These are phyloP conservation scores for Philypnodon macrostomus DNA, from an alignment of 2,797 vertebrate species.

Conservation along the genomic window DNA sequence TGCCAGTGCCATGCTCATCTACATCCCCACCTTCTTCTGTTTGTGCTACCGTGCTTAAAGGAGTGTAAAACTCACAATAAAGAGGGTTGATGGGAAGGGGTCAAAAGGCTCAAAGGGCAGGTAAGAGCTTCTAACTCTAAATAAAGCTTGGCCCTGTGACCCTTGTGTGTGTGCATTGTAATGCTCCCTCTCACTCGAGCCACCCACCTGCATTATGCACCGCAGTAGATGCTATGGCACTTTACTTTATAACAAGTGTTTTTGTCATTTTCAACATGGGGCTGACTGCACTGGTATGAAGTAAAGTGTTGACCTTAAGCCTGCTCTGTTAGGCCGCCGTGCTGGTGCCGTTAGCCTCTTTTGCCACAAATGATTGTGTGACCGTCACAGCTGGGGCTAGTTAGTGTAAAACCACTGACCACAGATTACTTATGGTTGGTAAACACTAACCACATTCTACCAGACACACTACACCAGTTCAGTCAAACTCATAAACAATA, in stretches of 20 bases:
- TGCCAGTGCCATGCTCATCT: constrained; percentile 40
- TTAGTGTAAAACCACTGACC: constrained; percentile 42
- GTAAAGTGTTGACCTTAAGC: constrained; percentile 51
- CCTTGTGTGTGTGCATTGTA: constrained; percentile 56
- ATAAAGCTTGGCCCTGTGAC: constrained; percentile 67
- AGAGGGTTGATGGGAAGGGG: constrained; percentile 88
- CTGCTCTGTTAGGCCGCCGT: constrained; percentile 30
- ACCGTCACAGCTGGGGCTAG: constrained; percentile 36
- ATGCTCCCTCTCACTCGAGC: constrained; percentile 25
- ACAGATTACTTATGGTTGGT: constrained; percentile 22
- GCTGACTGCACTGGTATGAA: constrained; percentile 37
- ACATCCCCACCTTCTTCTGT: constrained; percentile 77
- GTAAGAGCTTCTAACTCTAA: constrained; percentile 81
- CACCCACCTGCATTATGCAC: constrained; percentile 38
- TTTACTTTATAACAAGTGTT: constrained; percentile 56
- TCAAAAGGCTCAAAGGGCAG: constrained; percentile 80
- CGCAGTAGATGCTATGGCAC: constrained; percentile 45
- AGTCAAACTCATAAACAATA: neutral
- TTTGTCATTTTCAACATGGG: neutral
- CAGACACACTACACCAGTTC: constrained; percentile 11
- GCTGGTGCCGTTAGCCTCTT: constrained; percentile 18
- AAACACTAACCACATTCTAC: constrained; percentile 17
- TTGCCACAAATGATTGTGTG: constrained; percentile 44
- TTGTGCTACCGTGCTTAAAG: constrained; percentile 80
- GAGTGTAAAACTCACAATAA: constrained; percentile 89